Conservation (phyloP, 2,797 vertebrate species). For the Mormyrops boulengeri region DNA sequence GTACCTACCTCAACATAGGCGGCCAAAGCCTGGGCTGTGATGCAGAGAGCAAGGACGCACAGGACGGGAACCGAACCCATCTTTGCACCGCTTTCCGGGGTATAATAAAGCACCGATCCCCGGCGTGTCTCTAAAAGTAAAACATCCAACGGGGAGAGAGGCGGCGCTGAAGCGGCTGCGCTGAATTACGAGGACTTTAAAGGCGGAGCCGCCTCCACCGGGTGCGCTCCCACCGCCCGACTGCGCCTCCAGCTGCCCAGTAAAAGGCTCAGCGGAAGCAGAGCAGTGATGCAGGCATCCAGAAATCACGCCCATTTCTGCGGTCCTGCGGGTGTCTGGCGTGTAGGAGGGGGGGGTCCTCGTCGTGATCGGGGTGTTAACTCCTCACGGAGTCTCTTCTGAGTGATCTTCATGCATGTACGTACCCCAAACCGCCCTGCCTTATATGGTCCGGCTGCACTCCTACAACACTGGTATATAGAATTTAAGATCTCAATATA, state of each 20-base stretch:
- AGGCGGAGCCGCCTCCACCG: background rate
- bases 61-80: slow-evolving; percentile 63
- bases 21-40: slow-evolving; percentile 69
- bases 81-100: slow-evolving; percentile 35
- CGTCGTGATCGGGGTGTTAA: background rate
- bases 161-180: background rate
- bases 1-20: slow-evolving; percentile 82
- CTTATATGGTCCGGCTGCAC: background rate
- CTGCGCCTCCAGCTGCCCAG: slow-evolving; percentile 46
- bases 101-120: slow-evolving; percentile 36
- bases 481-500: background rate
- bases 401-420: background rate
- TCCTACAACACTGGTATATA: background rate
- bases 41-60: slow-evolving; percentile 61
- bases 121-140: slow-evolving; percentile 20
- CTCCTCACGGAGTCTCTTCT: background rate
- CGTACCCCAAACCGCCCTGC: background rate
- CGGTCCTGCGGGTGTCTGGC: background rate
- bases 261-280: slow-evolving; percentile 50
- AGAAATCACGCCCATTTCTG: slow-evolving; percentile 30
- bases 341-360: too few species aligned
- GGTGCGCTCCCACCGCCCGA: background rate
- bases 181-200: background rate
- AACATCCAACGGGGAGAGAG: slow-evolving; percentile 24
- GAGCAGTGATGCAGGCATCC: slow-evolving; percentile 36